Percentiles rank a stretch among this genome's conserved stretches.
phyloP scores from a whole-genome alignment of 2,113 vertebrate species.

The Chaenocephalus aceratus region DNA sequence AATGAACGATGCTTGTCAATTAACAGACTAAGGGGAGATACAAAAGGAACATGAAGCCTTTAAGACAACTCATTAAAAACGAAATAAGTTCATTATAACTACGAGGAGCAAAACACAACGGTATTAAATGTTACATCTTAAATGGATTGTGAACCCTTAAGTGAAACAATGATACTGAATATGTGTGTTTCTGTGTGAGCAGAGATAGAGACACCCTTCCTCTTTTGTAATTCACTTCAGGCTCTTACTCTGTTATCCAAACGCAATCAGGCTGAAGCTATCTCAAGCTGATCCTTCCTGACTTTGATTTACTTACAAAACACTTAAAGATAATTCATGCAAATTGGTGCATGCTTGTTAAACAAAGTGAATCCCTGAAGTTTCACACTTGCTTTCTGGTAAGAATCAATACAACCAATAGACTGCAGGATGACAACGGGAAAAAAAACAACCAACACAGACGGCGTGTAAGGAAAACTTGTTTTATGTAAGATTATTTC shows the following conservation, averaged over 20 bases:
- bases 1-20: too few species aligned
- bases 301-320: not conserved
- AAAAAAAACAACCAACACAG: not conserved
- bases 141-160: too few species aligned
- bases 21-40: too few species aligned
- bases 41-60: too few species aligned
- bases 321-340: not conserved
- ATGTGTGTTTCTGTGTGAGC: too few species aligned
- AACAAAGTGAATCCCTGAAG: not conserved
- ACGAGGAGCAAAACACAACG: too few species aligned
- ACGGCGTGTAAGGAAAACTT: too few species aligned
- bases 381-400: conserved; percentile 3
- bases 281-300: not conserved
- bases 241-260: not conserved
- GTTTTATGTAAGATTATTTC: too few species aligned
- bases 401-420: not conserved
- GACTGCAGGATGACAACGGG: not conserved
- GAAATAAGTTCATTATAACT: too few species aligned
- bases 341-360: conserved; percentile 20
- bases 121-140: too few species aligned
- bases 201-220: not conserved
- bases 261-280: not conserved
- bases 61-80: too few species aligned
- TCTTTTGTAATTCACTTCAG: not conserved
- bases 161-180: too few species aligned